Conservation (phyloP, 2,797 vertebrate species). For the Peromyscus aztecus region DNA sequence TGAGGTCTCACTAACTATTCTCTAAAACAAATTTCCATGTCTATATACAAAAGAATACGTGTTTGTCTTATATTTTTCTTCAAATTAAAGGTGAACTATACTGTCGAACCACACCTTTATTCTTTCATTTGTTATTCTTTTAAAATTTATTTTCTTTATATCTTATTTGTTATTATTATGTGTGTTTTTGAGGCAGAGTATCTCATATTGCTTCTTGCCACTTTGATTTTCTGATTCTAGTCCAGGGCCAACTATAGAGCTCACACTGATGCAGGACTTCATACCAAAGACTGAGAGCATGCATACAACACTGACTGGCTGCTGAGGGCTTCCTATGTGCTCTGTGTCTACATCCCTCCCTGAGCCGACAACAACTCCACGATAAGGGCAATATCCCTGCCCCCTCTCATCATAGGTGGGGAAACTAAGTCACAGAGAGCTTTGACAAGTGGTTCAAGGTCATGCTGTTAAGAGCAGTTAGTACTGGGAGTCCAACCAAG, state of each 20-base stretch:
- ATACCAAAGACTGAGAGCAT: neutral
- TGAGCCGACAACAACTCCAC: neutral
- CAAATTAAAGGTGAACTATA: neutral
- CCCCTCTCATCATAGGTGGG: neutral
- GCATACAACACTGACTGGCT: neutral
- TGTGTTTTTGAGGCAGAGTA: neutral
- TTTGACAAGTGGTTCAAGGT: neutral
- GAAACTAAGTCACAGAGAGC: neutral
- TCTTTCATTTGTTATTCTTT: neutral
- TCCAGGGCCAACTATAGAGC: neutral
- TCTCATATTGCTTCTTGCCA: neutral
- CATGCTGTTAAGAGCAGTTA: neutral
- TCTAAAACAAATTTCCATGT: neutral
- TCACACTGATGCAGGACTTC: neutral
- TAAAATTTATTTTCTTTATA: neutral
- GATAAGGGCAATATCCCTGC: neutral
- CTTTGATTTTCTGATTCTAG: neutral
- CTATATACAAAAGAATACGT: neutral
- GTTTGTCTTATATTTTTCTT: neutral
- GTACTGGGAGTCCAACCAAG: neutral
- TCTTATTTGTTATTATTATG: neutral
- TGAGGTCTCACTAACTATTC: neutral
- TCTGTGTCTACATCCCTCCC: neutral
- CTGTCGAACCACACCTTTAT: neutral
- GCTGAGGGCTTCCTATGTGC: neutral